Evolutionary conservation across 2,888 invertebrate genomes (phyloP), one percentile per base, ranked within the genome.

Genomic region (Sminthurinus aureus): DNA sequence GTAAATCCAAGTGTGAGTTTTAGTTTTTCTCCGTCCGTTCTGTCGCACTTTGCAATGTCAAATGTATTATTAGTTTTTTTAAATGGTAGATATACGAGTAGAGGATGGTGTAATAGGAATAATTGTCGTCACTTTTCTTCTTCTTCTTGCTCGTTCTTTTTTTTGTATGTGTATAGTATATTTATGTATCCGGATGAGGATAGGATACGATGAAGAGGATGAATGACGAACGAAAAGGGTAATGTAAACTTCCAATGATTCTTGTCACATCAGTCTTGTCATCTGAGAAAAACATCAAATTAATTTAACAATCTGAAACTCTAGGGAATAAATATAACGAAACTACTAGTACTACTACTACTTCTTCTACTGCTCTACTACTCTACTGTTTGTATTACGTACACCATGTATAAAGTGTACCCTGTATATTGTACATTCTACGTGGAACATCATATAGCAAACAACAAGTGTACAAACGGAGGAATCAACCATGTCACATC

Each of bases 171-270:
- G 38, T 38, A 6, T 38, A 38, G 38, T 38, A 38, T 38, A 38
- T 38, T 38, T 38, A 38, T 38, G 6, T 38, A 38, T 38, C 38
- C 38, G 38, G 38, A 38, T 38, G 38, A 38, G 3, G 38, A 38
- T 38, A 38, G 3, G 38, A 38, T 38, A 38, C 3, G 6, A 9
- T 13, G 58, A 58, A 15, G 58, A 58, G 58, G 58, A 58, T 58
- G 69, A 24, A 76, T 50, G 76, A 76, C 50, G 51, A 50, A 76
- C 20, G 52, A 76, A 38, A 38, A 38, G 38, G 38, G 38, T 38
- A 38, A 38, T 38, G 38, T 58, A 76, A 76, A 76, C 76, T 76
- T 76, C 76, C 76, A 76, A 76, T 24, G 76, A 76, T 76, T 71
- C 52, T 58, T 76, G 76, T 76, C 76, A 76, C 52, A 76, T 58